These are phyloP conservation scores for Acropternis orthonyx DNA, from an alignment of 2,797 vertebrate species.

Conservation along the genomic window DNA sequence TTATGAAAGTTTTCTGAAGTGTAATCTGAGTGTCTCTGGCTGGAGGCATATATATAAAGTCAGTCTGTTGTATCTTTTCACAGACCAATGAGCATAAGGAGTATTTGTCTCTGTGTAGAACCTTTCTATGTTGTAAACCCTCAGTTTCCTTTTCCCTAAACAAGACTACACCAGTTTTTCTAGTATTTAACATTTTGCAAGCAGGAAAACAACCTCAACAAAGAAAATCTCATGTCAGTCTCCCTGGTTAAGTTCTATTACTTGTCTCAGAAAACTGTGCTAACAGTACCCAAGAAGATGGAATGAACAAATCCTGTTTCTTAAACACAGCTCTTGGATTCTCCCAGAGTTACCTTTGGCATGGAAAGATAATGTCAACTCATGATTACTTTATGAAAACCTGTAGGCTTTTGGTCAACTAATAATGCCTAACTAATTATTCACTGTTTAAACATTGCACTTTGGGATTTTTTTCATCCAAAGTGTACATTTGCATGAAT, in stretches of 20 bases:
- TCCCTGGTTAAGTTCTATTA: neutral
- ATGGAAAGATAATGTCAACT: neutral
- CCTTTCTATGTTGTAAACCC: neutral
- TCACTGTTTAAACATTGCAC: neutral
- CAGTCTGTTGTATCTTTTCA: neutral
- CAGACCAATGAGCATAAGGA: neutral
- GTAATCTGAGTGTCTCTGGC: neutral
- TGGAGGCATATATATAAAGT: neutral
- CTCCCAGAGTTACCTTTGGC: neutral
- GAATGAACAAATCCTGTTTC: neutral
- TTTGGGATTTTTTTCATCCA: neutral
- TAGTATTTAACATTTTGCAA: neutral
- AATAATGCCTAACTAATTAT: neutral
- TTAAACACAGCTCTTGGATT: neutral
- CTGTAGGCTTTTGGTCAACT: neutral
- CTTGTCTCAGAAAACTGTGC: neutral
- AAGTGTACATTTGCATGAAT: neutral
- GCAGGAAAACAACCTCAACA: neutral
- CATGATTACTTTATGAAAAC: neutral
- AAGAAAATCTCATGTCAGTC: neutral
- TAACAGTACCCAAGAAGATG: neutral
- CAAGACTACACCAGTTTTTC: neutral
- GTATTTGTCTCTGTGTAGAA: neutral
- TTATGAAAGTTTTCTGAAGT: neutral
- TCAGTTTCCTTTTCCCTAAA: neutral